Evolutionary conservation across 2,113 vertebrate genomes (phyloP).

Genomic region (Merops nubicus): DNA sequence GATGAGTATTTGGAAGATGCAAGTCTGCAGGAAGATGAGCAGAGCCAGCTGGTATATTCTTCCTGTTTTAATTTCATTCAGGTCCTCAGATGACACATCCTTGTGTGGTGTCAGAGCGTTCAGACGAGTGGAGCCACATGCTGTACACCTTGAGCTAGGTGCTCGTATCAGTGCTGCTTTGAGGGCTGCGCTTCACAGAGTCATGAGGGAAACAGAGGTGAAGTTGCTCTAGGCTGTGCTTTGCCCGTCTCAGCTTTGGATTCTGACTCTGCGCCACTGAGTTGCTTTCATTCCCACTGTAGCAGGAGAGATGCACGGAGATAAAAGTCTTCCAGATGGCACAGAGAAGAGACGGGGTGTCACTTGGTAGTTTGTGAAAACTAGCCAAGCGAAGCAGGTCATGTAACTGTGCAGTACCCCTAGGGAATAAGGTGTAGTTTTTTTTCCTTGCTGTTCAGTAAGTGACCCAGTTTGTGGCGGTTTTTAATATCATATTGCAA

Average conservation of each 20-base stretch:
- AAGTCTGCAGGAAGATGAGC: not conserved
- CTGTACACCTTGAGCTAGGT: not conserved
- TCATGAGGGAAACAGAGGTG: not conserved
- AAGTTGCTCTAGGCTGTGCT: slow-evolving; percentile 54
- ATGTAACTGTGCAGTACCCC: not conserved
- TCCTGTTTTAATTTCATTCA: not conserved
- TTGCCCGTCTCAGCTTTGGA: not conserved
- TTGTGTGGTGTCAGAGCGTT: not conserved
- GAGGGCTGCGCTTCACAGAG: not conserved
- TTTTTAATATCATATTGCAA: not conserved
- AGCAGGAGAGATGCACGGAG: slow-evolving; percentile 26
- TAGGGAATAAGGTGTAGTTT: not conserved
- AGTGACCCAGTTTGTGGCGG: slow-evolving; percentile 6
- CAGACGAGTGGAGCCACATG: not conserved
- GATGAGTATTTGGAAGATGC: not conserved
- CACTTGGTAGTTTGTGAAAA: slow-evolving; percentile 8
- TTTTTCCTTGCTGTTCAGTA: not conserved
- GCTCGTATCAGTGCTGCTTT: not conserved
- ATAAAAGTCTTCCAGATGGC: slow-evolving; percentile 38
- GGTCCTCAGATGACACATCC: not conserved
- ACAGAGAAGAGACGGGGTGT: not conserved
- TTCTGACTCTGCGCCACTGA: slow-evolving; percentile 15
- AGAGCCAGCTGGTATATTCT: not conserved
- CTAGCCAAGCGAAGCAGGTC: slow-evolving; percentile 28
- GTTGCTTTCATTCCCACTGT: slow-evolving; percentile 36